Percentiles rank a stretch among this genome's conserved stretches.
phyloP scores from a whole-genome alignment of 2,113 vertebrate species.

The Alces alces region DNA sequence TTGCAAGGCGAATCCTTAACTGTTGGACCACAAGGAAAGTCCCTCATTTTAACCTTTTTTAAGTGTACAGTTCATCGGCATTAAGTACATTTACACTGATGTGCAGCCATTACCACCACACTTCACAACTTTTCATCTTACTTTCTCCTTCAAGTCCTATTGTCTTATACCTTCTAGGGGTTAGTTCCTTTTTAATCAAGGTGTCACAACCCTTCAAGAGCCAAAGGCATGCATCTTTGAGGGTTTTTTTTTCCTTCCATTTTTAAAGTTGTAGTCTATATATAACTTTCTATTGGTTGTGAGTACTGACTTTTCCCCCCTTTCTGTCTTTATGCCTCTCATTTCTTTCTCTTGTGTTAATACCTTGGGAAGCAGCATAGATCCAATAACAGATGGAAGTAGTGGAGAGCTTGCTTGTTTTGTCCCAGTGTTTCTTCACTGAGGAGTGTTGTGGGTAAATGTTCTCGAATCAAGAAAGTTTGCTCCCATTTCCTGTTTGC shows the following conservation, averaged over 20 bases:
- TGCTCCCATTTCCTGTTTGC: neutral
- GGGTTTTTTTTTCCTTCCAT: neutral
- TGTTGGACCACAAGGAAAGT: neutral
- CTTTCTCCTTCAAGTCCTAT: neutral
- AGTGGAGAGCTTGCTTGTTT: neutral
- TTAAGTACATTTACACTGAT: neutral
- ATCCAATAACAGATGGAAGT: neutral
- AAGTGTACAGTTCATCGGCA: neutral
- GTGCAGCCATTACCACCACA: rapidly evolving
- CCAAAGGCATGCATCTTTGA: neutral
- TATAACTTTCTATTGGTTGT: neutral
- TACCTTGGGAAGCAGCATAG: neutral
- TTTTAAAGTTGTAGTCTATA: neutral
- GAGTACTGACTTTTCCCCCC: neutral
- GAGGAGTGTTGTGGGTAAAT: neutral
- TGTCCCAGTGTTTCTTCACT: neutral
- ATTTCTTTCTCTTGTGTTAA: neutral
- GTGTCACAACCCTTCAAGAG: neutral
- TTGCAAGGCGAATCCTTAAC: neutral
- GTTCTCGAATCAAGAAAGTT: neutral
- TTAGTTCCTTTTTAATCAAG: neutral
- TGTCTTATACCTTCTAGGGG: neutral
- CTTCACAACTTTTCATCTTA: neutral
- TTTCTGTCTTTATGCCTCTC: neutral
- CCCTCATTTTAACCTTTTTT: neutral